Percentiles rank a stretch among this genome's conserved stretches.
phyloP scores from a whole-genome alignment of 2,797 vertebrate species.

The Cossypha polioptera region DNA sequence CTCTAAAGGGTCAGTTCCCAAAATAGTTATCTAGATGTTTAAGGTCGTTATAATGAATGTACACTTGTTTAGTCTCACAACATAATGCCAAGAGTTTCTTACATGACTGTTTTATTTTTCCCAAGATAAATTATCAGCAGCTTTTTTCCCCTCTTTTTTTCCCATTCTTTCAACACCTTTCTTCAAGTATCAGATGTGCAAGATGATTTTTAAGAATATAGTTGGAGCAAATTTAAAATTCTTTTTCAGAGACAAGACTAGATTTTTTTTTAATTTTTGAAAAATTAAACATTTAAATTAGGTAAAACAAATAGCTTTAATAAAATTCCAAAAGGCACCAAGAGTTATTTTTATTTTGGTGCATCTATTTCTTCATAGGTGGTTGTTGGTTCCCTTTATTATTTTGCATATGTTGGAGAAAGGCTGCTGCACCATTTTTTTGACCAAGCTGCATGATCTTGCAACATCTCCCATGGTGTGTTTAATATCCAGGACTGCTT shows the following conservation, averaged over 20 bases:
- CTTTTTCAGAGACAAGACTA: not conserved
- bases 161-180: not conserved
- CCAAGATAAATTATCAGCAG: not conserved
- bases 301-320: not conserved
- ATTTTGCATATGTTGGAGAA: not conserved
- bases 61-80: not conserved
- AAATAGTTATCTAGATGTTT: not conserved
- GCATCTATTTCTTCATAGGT: not conserved
- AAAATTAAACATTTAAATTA: not conserved
- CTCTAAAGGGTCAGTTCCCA: not conserved
- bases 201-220: not conserved
- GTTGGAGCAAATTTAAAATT: not conserved
- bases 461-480: not conserved
- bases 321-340: not conserved
- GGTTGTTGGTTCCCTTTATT: not conserved
- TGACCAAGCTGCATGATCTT: not conserved
- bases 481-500: not conserved
- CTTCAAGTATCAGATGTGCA: not conserved
- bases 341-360: not conserved
- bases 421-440: not conserved
- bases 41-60: not conserved
- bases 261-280: not conserved
- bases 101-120: not conserved
- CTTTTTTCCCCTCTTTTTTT: accelerated
- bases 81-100: not conserved